Percentiles rank a stretch among this genome's conserved stretches.
phyloP scores from a whole-genome alignment of 2,797 vertebrate genomes.

The Brotula barbata region DNA sequence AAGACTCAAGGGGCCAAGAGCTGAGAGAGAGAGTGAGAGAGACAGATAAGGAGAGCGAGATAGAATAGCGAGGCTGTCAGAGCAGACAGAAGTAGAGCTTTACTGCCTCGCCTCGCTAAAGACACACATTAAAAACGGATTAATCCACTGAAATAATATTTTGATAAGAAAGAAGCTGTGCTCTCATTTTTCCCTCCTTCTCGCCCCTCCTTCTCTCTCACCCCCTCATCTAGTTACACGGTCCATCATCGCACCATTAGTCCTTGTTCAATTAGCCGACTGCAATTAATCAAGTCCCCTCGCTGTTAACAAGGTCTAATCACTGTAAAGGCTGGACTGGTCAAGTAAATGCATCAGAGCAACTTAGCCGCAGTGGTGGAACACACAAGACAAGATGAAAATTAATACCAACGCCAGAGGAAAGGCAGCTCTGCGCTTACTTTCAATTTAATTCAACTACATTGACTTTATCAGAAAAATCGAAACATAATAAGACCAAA shows the following conservation, averaged over 20 bases:
- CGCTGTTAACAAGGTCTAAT: constrained; percentile 64
- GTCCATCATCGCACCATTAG: constrained; percentile 62
- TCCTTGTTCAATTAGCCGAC: constrained; percentile 71
- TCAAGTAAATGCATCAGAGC: constrained; percentile 55
- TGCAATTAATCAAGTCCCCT: constrained; percentile 67
- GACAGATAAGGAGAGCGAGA: constrained; percentile 51
- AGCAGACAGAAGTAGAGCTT: constrained; percentile 70
- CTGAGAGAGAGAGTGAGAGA: constrained; percentile 51
- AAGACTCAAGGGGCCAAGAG: constrained; percentile 78
- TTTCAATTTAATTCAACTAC: too few species aligned
- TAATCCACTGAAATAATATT: constrained; percentile 85
- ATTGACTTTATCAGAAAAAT: background rate
- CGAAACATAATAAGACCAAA: background rate
- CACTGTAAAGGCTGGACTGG: constrained; percentile 49
- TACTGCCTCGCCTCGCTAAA: constrained; percentile 73
- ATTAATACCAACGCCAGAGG: background rate
- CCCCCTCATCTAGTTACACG: constrained; percentile 60
- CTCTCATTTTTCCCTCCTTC: constrained; percentile 51
- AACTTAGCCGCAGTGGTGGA: constrained; percentile 20
- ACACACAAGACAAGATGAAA: constrained; percentile 1
- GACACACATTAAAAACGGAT: constrained; percentile 84
- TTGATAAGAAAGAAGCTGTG: constrained; percentile 77
- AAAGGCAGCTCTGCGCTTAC: background rate
- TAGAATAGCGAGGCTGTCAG: constrained; percentile 60
- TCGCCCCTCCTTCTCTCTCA: constrained; percentile 53